Evolutionary conservation across 2,113 vertebrate genomes (phyloP).

Genomic region (Canis aureus): DNA sequence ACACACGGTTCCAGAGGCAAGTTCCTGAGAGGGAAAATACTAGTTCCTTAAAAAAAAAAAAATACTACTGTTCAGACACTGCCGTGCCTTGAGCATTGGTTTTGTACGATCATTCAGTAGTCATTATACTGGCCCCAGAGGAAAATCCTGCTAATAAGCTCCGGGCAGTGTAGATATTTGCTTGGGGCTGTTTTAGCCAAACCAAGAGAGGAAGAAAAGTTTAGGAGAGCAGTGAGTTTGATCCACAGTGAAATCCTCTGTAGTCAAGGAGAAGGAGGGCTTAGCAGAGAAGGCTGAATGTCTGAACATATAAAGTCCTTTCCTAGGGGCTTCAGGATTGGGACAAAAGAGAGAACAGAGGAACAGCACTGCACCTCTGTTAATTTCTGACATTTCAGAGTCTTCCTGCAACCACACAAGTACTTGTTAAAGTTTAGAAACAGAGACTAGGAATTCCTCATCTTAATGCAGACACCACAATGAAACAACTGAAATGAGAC

Average conservation of each 20-base stretch:
- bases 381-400: not conserved
- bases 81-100: not conserved
- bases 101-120: not conserved
- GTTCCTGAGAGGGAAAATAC: not conserved
- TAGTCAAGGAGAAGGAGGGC: not conserved
- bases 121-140: not conserved
- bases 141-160: not conserved
- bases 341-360: conserved; percentile 24
- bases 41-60: not conserved
- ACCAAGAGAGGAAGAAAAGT: not conserved
- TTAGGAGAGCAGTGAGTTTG: not conserved
- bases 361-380: not conserved
- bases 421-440: not conserved
- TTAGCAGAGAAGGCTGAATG: not conserved
- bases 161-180: not conserved
- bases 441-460: not conserved
- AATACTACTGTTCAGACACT: conserved; percentile 9
- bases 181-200: not conserved
- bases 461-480: not conserved
- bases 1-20: not conserved
- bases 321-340: not conserved
- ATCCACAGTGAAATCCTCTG: not conserved
- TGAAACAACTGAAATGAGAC: not conserved
- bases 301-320: not conserved
- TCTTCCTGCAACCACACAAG: not conserved